Evolutionary conservation across 2,888 invertebrate species (phyloP), one percentile per base, ranked within the genome.

Genomic region (Aphelenchoides bicaudatus): DNA sequence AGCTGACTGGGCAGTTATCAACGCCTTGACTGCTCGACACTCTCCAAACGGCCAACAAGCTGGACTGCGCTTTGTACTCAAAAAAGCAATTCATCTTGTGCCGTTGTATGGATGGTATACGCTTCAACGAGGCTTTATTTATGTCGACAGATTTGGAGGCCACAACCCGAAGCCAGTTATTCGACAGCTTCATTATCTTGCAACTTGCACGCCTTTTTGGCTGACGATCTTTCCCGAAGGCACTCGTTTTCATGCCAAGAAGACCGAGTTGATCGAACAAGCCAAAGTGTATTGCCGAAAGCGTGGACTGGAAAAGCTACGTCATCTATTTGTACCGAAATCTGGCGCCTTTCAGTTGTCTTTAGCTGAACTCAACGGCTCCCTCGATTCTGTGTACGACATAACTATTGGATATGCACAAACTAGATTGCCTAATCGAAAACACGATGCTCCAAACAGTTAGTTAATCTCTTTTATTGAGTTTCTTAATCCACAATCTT

Each of bases 101-200:
- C 75, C 75, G 1, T 59, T 75, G 13, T 75, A 73, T 62, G 75
- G 75, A 6, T 75, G 75, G 75, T 75, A 75, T 59, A 71, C 73
- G 16, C 69, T 72, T 55, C 75, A 75, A 64, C 73, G 71, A 48
- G 75, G 75, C 5, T 75, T 71, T 61, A 71, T 75, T 52, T 75
- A 74, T 56, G 75, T 75, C 2, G 66, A 74, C 2, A 59, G 75
- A 2, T 74, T 73, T 50, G 74, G 75, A 5, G 63, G 62, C 5
- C 73, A 72, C 58, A 58, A 63, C 4, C 61, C 67, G 1, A 65
- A 57, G 0, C 74, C 75, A 0, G 68, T 75, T 5, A 46, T 60
- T 25, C 39, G 63, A 3, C 75, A 75, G 53, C 55, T 75, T 5
- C 47, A 57, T 23, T 72, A 71, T 67, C 51, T 75, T 13, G 49